These are phyloP conservation scores for Aleiodes alternator DNA, from an alignment of 2,888 invertebrate genomes.

Conservation along the genomic window DNA sequence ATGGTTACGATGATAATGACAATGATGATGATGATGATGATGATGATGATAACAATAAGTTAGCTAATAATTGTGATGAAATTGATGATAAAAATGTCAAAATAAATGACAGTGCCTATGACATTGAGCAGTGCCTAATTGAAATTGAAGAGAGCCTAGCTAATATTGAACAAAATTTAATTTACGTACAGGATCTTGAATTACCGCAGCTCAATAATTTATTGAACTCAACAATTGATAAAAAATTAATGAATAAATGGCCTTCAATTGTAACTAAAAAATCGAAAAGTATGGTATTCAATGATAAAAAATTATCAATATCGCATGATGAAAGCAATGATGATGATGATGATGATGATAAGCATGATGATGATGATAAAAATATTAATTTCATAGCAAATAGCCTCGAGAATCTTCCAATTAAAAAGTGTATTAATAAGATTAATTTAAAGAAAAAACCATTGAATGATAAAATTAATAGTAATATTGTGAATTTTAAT, in stretches of 20 bases:
- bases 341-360: constrained; percentile 40
- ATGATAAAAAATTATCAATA: constrained; percentile 51
- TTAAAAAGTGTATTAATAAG: constrained; percentile 40
- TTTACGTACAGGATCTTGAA: constrained; percentile 68
- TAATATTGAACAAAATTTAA: constrained; percentile 68
- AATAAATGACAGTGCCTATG: constrained; percentile 54
- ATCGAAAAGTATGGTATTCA: constrained; percentile 28
- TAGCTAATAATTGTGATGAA: constrained; percentile 37
- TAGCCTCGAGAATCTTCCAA: constrained; percentile 60
- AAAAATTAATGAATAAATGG: constrained; percentile 28
- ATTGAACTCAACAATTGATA: constrained; percentile 61
- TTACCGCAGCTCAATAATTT: constrained; percentile 67
- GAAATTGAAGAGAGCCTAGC: constrained; percentile 69
- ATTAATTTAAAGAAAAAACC: neutral
- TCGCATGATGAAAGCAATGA: constrained; percentile 48
- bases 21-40: constrained; percentile 9
- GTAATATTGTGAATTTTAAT: constrained; percentile 1
- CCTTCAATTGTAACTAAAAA: constrained; percentile 21
- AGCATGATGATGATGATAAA: neutral
- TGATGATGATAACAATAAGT: constrained; percentile 16
- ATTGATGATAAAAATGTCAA: neutral
- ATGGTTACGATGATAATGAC: constrained; percentile 13
- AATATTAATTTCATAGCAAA: constrained; percentile 63
- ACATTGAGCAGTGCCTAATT: constrained; percentile 68
- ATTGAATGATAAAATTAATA: neutral